Base-by-base conservation (phyloP, 2,888 invertebrate species). In the Barypeithes pellucidus region DNA sequence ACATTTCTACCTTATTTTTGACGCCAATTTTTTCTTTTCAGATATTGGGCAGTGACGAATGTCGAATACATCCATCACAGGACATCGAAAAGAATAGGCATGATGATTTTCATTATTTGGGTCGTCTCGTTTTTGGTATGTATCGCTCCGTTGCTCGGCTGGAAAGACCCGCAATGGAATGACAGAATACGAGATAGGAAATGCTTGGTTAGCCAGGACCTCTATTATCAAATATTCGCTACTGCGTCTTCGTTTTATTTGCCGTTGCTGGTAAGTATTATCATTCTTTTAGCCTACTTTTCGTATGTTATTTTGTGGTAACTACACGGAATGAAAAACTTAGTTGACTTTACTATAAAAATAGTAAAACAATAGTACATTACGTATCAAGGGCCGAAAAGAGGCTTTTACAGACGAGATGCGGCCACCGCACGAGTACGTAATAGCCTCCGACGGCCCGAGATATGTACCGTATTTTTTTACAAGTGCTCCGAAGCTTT, bases 41-140 rank as follows among this genome's bases (percentile, higher is more conserved):
- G 94, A 86, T 96, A 94, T 87, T 95, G 95, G 95, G 95, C 95
- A 76, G 95, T 97, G 80, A 96, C 96, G 74, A 93, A 94, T 85
- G 93, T 95, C 80, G 94, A 95, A 87, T 96, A 96, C 88, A 95
- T 95, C 76, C 93, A 95, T 83, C 92, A 94, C 80, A 88, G 95
- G 76, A 95, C 94, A 50, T 92, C 92, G 9, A 90, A 89, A 70
- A 89, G 93, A 73, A 92, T 96, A 79, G 91, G 94, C 61, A 86
- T 92, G 70, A 95, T 95, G 94, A 94, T 96, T 76, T 89, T 91
- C 73, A 89, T 93, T 76, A 93, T 95, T 68, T 97, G 97, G 97
- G 87, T 91, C 66, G 92, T 94, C 39, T 92, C 96, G 50, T 91
- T 94, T 83, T 87, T 94, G 71, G 95, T 97, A 75, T 95, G 95